These are phyloP conservation scores for Synodontis membranacea DNA, from an alignment of 2,113 vertebrate species.

Conservation along the genomic window DNA sequence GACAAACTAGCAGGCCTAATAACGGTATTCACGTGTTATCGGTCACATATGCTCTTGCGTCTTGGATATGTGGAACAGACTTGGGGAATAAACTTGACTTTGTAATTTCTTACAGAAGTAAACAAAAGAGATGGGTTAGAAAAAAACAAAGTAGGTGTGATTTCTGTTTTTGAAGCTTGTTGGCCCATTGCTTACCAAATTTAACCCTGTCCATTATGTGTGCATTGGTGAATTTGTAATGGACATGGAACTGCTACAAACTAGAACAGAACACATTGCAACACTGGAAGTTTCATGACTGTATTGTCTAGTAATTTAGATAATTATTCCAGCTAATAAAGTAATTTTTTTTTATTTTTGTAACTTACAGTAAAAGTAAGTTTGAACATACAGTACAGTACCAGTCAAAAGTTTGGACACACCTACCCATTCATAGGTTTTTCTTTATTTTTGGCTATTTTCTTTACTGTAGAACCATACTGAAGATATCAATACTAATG, in stretches of 20 bases:
- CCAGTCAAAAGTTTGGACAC: too few relatives aligned
- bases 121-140: neutral
- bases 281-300: neutral
- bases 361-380: too few relatives aligned
- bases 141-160: neutral
- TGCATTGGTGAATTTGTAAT: neutral
- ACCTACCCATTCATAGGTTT: too few relatives aligned
- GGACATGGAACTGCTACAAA: neutral
- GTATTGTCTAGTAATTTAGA: neutral
- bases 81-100: neutral
- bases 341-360: neutral
- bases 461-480: too few relatives aligned
- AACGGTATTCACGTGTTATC: neutral
- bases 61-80: neutral
- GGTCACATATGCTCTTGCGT: neutral
- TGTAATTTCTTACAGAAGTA: neutral
- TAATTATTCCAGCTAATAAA: neutral
- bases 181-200: neutral
- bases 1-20: neutral
- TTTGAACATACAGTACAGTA: too few relatives aligned
- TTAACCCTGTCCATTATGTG: neutral
- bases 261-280: neutral
- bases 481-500: too few relatives aligned
- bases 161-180: conserved; percentile 14
- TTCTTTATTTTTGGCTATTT: too few relatives aligned